phyloP scores from a whole-genome alignment of 2,797 vertebrate species.

The Lagorchestes hirsutus region DNA sequence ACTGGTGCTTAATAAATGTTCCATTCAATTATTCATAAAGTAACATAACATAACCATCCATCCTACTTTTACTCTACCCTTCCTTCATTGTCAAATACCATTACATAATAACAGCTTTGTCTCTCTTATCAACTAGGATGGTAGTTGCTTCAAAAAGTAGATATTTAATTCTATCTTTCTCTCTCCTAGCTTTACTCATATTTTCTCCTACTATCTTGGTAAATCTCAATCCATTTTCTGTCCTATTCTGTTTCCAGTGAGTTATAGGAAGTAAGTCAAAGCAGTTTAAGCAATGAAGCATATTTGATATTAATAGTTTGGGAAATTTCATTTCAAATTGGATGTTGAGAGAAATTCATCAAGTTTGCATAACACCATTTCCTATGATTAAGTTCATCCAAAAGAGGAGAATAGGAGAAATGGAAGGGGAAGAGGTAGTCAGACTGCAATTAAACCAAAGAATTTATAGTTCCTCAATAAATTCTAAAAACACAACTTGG shows the following conservation, averaged over 20 bases:
- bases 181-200: background rate
- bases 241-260: background rate
- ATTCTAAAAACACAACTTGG: background rate
- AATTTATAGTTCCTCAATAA: background rate
- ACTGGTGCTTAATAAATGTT: background rate
- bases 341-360: background rate
- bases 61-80: background rate
- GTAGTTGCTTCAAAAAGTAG: background rate
- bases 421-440: background rate
- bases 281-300: background rate
- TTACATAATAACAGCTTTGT: background rate
- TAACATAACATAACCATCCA: background rate
- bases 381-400: background rate
- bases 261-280: background rate
- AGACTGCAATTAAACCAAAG: background rate
- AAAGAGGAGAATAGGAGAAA: background rate
- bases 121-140: background rate
- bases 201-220: background rate
- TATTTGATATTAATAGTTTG: background rate
- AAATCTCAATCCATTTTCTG: background rate
- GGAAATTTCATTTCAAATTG: background rate
- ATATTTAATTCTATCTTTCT: background rate
- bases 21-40: background rate
- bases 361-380: background rate
- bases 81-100: background rate